These are phyloP conservation scores for Rhinoderma darwinii DNA, from an alignment of 2,113 vertebrate species.

Conservation along the genomic window DNA sequence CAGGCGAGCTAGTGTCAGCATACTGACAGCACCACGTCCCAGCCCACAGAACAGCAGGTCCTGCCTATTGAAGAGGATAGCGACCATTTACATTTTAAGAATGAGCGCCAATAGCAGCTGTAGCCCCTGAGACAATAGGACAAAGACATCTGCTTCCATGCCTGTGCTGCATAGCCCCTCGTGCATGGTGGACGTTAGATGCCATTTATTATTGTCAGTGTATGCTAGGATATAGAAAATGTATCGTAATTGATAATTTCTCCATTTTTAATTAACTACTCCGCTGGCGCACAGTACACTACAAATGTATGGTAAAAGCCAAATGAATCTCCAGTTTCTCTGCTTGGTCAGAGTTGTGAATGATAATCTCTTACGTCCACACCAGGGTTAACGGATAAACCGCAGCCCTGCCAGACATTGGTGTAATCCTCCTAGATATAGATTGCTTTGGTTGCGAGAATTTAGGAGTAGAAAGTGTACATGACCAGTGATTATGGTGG, in stretches of 20 bases:
- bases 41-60: constrained; percentile 7
- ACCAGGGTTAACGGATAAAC: constrained; percentile 14
- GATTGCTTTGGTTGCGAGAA: not conserved
- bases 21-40: constrained; percentile 25
- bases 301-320: not conserved
- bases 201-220: no score
- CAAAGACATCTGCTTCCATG: constrained; percentile 14
- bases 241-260: not conserved
- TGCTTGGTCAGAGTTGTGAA: not conserved
- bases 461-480: not conserved
- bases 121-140: constrained; percentile 6
- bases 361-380: constrained; percentile 21
- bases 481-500: no score
- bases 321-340: not conserved
- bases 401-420: constrained; percentile 11
- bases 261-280: not conserved
- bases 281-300: not conserved
- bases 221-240: not conserved
- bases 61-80: not conserved
- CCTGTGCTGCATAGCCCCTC: not conserved
- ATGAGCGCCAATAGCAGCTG: not conserved
- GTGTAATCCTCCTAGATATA: not conserved
- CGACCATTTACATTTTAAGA: constrained; percentile 8
- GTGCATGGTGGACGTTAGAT: not conserved
- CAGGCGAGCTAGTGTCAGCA: constrained; percentile 1